Conservation (phyloP, 2,113 vertebrate species). For the Sorex fumeus region DNA sequence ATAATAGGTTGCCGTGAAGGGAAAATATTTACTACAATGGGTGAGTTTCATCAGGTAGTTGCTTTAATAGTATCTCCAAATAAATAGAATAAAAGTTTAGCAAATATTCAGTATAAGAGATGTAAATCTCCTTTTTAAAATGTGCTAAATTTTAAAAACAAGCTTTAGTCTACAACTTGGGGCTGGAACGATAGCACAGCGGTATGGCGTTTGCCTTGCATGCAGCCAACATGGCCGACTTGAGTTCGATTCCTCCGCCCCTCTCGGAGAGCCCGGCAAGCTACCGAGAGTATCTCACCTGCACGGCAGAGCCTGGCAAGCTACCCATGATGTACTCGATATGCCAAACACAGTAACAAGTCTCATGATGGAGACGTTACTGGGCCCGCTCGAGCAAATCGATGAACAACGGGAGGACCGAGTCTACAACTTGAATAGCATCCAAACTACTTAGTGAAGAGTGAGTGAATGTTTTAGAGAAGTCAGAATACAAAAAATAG, state of each 20-base stretch:
- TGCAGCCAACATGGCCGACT: too few species aligned
- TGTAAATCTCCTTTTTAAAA: neutral
- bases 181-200: too few species aligned
- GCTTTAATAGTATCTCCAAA: constrained; percentile 39
- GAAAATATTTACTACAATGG: constrained; percentile 72
- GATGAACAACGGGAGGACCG: too few species aligned
- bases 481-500: neutral
- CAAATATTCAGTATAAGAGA: constrained; percentile 31
- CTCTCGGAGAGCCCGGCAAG: too few species aligned
- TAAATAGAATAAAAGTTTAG: constrained; percentile 57
- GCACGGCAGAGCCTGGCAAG: too few species aligned
- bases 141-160: constrained; percentile 17
- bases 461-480: neutral
- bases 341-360: too few species aligned
- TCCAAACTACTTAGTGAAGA: constrained; percentile 50
- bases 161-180: constrained; percentile 30
- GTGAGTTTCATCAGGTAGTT: constrained; percentile 60
- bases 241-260: too few species aligned
- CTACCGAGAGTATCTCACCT: too few species aligned
- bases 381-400: too few species aligned
- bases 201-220: too few species aligned
- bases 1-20: constrained; percentile 65
- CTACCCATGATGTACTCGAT: too few species aligned
- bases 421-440: constrained; percentile 14
- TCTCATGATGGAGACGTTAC: too few species aligned